Evolutionary conservation across 2,888 invertebrate species (phyloP).

Genomic region (Amphimallon solstitiale): DNA sequence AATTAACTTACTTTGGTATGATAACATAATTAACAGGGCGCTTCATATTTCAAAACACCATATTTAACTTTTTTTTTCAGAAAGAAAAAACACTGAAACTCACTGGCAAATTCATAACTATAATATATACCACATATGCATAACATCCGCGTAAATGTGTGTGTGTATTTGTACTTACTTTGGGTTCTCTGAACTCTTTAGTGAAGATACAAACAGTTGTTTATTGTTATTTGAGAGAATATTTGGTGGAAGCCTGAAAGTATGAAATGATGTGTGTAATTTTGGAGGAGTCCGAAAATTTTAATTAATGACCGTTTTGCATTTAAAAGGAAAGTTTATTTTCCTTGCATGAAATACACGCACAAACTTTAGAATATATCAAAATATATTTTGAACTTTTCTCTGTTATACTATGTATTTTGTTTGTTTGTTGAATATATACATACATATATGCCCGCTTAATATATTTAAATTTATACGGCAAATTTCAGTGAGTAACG

Average conservation of each 20-base stretch:
- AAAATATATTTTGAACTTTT: background rate
- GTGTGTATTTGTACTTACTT: too few relatives aligned
- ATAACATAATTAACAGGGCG: constrained; percentile 1
- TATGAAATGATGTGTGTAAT: background rate
- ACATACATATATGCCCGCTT: too few relatives aligned
- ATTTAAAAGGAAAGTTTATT: background rate
- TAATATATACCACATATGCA: too few relatives aligned
- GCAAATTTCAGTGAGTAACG: too few relatives aligned
- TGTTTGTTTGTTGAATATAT: too few relatives aligned
- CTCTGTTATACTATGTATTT: too few relatives aligned
- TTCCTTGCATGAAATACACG: background rate
- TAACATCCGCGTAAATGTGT: too few relatives aligned
- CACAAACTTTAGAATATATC: background rate
- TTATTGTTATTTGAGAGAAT: too few relatives aligned
- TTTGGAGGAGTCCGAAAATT: background rate
- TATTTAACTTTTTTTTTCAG: constrained; percentile 14
- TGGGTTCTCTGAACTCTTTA: too few relatives aligned
- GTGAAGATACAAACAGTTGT: too few relatives aligned
- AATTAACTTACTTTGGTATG: background rate
- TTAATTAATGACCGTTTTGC: constrained; percentile 11
- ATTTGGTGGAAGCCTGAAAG: background rate
- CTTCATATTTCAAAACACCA: background rate
- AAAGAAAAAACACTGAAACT: background rate
- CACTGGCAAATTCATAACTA: too few relatives aligned
- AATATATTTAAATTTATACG: too few relatives aligned